These are phyloP conservation scores for Fragum fragum DNA, from an alignment of 2,888 invertebrate species.

Conservation along the genomic window DNA sequence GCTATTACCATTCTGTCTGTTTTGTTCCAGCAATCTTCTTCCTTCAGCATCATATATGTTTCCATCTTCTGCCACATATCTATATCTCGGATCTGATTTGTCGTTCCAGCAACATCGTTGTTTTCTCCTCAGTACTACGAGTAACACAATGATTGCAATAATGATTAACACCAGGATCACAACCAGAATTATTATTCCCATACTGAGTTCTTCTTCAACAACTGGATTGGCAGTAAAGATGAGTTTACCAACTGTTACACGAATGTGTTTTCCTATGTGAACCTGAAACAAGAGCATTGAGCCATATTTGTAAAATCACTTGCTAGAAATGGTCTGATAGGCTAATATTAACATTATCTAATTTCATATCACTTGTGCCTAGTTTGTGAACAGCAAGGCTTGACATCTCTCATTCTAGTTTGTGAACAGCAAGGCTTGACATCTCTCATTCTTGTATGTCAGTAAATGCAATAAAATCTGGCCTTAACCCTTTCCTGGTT, in stretches of 20 bases:
- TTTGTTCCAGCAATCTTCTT: conserved; percentile 55
- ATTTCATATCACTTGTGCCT: too few relatives aligned
- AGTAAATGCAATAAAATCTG: too few relatives aligned
- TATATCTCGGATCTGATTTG: conserved; percentile 17
- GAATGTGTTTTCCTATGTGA: conserved; percentile 72
- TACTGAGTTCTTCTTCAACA: conserved; percentile 46
- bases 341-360: too few relatives aligned
- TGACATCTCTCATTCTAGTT: too few relatives aligned
- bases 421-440: too few relatives aligned
- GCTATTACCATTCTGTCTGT: conserved; percentile 65
- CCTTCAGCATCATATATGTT: conserved; percentile 45
- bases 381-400: too few relatives aligned
- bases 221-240: conserved; percentile 60
- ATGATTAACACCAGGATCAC: conserved; percentile 72
- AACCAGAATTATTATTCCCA: conserved; percentile 67
- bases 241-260: conserved; percentile 76
- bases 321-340: too few relatives aligned
- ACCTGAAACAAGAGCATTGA: too few relatives aligned
- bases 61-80: conserved; percentile 40
- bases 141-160: conserved; percentile 66
- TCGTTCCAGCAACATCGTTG: conserved; percentile 72
- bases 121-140: conserved; percentile 75
- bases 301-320: too few relatives aligned
- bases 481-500: too few relatives aligned
- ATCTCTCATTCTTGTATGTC: too few relatives aligned